Base-by-base conservation (phyloP, 1,140 invertebrate species). In the Diuraphis noxia region DNA sequence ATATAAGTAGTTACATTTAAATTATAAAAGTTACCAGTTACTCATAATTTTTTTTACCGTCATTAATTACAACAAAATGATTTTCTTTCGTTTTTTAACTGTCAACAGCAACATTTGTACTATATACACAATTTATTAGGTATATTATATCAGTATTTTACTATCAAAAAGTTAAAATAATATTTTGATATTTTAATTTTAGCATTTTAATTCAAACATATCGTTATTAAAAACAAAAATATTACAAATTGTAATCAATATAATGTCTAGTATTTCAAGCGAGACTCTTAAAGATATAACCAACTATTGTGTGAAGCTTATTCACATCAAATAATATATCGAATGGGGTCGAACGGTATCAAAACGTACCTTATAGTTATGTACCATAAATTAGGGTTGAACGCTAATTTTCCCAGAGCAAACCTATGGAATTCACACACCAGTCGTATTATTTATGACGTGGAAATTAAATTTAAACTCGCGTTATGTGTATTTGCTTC, bases 381-480 rank as follows among this genome's bases (percentile, higher is more conserved):
- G 23, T 23, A 36, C 85, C 19, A 86, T 86, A 86, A 49, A 86
- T 86, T 86, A 52, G 84, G n/a, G 84, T 36, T 25, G 82, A 49
- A 9, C 9, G 36, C 46, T 86, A 86, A 86, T 86, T 86, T 86
- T 86, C 46, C 23, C 38, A 8, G 36, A 8, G 52, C n/a, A 63
- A 63, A 41, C 52, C 49, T 30, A n/a, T 6, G 10, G 25, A 40
- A 63, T 88, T 36, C 36, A 40, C 52, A 40, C 86, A 40, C 46
- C 34, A 49, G 23, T 52, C 85, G 46, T 52, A 86, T 56, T 88
- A 40, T 56, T 88, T 88, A 63, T 63, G 36, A 63, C 49, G 52
- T 63, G 36, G n/a, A 88, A 88, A 88, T 88, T 56, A 88, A 88
- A 88, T 88, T 63, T 40, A 63, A 88, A 63, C 86, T 56, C 36